These are phyloP conservation scores for Molossus alvarezi DNA, from an alignment of 2,797 vertebrate species.

Conservation along the genomic window DNA sequence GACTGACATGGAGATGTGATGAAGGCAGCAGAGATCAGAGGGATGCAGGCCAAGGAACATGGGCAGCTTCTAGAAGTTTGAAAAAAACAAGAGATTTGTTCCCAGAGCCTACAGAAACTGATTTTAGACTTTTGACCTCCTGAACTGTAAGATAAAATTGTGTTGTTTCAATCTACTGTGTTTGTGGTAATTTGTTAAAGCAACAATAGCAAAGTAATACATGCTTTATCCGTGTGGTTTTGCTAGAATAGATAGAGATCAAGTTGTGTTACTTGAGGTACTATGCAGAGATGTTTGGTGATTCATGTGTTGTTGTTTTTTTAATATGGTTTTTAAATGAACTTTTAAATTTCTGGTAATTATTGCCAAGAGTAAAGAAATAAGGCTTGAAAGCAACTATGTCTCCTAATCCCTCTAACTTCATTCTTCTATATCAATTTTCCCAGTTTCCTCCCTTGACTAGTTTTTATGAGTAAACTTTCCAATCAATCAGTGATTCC, in stretches of 20 bases:
- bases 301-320: background rate
- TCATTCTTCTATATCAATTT: background rate
- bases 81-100: conserved; percentile 14
- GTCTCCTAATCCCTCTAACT: background rate
- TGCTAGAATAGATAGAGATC: conserved; percentile 27
- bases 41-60: background rate
- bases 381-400: background rate
- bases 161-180: background rate
- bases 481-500: background rate
- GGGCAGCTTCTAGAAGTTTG: background rate
- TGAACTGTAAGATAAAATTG: background rate
- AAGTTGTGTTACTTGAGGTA: conserved; percentile 33
- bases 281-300: conserved; percentile 4
- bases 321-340: conserved; percentile 14
- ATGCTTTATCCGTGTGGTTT: background rate
- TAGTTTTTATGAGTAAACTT: conserved; percentile 21
- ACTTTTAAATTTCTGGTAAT: conserved; percentile 46
- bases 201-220: background rate
- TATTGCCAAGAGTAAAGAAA: conserved; percentile 33
- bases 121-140: background rate
- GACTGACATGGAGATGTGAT: background rate
- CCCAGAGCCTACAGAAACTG: background rate
- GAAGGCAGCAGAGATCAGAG: background rate
- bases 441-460: conserved; percentile 42
- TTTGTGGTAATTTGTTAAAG: conserved; percentile 32